phyloP scores from a whole-genome alignment of 2,113 vertebrate genomes.

The Eudyptes chrysolophus region DNA sequence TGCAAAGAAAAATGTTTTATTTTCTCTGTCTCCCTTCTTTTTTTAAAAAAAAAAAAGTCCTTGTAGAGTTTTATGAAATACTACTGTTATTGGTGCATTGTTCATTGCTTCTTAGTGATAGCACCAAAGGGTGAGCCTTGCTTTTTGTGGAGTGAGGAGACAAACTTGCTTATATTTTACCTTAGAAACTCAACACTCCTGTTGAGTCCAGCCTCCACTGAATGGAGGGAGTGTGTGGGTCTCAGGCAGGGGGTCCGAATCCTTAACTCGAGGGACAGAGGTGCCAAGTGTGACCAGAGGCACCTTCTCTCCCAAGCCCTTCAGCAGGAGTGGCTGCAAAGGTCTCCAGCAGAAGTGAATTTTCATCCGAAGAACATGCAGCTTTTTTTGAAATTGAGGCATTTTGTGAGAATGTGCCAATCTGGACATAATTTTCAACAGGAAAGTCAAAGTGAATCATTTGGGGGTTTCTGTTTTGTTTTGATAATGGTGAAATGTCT shows the following conservation, averaged over 20 bases:
- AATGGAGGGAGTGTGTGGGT: background rate
- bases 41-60: background rate
- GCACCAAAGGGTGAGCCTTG: background rate
- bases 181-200: background rate
- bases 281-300: background rate
- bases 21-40: background rate
- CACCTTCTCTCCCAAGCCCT: background rate
- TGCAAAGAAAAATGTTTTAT: background rate
- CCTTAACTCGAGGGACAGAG: background rate
- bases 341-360: background rate
- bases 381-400: background rate
- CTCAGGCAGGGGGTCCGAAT: background rate
- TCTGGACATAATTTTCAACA: background rate
- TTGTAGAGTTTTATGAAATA: background rate
- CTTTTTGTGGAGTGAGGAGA: background rate
- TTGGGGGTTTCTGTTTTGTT: background rate
- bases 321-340: background rate
- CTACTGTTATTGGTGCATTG: background rate
- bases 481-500: slow-evolving; percentile 1
- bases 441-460: background rate
- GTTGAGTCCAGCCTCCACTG: background rate
- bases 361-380: background rate
- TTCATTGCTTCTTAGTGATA: background rate
- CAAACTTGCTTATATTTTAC: background rate
- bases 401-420: background rate